These are phyloP conservation scores for Pogonomyrmex barbatus DNA, from an alignment of 1,140 invertebrate genomes.

Conservation along the genomic window DNA sequence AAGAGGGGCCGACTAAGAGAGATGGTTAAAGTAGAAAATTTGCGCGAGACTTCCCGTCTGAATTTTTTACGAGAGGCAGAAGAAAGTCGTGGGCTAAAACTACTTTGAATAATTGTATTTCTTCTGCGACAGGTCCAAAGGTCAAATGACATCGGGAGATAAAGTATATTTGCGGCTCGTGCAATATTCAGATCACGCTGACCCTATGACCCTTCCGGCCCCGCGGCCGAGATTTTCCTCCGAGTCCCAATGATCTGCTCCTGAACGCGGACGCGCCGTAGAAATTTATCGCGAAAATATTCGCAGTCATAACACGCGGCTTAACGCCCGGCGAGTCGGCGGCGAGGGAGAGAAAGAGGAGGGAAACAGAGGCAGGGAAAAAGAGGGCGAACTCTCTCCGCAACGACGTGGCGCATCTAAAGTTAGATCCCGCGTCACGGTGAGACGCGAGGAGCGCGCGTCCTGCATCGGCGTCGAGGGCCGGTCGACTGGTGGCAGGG, in stretches of 20 bases:
- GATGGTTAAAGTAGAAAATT: constrained; percentile 9
- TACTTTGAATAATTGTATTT: constrained; percentile 50
- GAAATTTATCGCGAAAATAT: constrained; percentile 74
- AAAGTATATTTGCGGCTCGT: constrained; percentile 13
- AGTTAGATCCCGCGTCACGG: constrained; percentile 68
- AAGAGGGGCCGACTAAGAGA: not conserved
- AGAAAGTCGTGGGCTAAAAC: not conserved
- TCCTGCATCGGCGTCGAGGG: constrained; percentile 6
- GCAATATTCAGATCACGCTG: constrained; percentile 53
- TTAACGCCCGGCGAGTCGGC: constrained; percentile 43
- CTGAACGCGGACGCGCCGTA: not conserved
- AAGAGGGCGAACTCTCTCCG: not conserved
- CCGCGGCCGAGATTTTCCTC: not conserved
- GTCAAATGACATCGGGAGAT: constrained; percentile 7
- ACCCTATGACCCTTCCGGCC: constrained; percentile 18
- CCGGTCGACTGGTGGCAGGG: constrained; percentile 44
- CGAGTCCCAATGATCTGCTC: constrained; percentile 11
- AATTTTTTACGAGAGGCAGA: not conserved
- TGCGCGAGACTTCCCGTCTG: not conserved
- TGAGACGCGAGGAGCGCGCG: constrained; percentile 22
- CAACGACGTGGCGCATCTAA: constrained; percentile 67
- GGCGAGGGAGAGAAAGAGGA: constrained; percentile 25
- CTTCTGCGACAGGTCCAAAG: not conserved
- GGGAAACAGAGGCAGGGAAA: not conserved
- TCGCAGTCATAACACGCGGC: constrained; percentile 72